Percentiles rank a stretch among this genome's conserved stretches.
phyloP scores from a whole-genome alignment of 2,113 vertebrate species.

The Gallinago jamesoni region DNA sequence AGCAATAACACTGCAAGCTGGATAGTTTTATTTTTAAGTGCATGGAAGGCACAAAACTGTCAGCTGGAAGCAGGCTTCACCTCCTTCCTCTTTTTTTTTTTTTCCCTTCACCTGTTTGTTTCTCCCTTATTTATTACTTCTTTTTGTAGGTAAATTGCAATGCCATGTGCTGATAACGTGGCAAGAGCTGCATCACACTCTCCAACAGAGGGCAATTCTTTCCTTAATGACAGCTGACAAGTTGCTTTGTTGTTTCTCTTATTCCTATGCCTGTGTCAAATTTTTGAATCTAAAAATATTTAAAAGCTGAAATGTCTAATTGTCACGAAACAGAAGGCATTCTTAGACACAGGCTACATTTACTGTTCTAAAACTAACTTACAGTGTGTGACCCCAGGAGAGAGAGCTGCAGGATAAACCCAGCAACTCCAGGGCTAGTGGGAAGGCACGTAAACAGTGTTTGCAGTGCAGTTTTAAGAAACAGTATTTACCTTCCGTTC shows the following conservation, averaged over 20 bases:
- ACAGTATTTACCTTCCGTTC: neutral
- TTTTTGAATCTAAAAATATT: slow-evolving; percentile 9
- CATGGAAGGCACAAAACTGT: neutral
- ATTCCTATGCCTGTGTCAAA: neutral
- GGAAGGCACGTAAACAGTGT: neutral
- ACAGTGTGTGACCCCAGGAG: neutral
- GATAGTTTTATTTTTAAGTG: neutral
- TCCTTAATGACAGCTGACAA: neutral
- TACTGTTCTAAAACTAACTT: neutral
- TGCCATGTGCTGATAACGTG: neutral
- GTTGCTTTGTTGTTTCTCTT: neutral
- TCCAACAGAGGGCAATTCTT: neutral
- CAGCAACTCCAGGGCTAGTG: neutral
- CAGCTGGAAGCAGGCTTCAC: neutral
- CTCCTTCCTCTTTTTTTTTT: neutral
- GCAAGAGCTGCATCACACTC: neutral
- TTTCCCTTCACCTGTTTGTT: neutral
- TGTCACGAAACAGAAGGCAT: neutral
- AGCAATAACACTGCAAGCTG: neutral
- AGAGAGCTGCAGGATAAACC: slow-evolving; percentile 7
- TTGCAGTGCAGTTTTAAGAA: neutral
- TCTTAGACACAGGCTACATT: neutral
- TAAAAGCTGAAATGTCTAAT: neutral
- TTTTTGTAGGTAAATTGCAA: neutral
- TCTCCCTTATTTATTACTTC: neutral